These are phyloP conservation scores for Crenichthys baileyi DNA, from an alignment of 2,797 vertebrate species.

Conservation along the genomic window DNA sequence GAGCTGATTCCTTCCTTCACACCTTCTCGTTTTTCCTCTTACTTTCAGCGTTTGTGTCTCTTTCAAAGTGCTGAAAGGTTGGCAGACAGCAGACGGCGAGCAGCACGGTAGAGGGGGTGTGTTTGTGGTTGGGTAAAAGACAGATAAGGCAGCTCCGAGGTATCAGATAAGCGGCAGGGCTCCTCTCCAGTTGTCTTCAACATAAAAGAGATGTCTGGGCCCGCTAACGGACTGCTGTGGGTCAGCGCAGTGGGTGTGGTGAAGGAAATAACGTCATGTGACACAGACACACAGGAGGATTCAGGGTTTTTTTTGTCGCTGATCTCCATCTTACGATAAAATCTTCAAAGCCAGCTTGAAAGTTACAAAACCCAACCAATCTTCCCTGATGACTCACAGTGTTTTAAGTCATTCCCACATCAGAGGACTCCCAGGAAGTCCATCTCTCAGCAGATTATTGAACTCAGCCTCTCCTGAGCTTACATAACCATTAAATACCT, in stretches of 20 bases:
- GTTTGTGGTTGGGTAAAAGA: conserved; percentile 11
- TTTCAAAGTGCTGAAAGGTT: conserved; percentile 26
- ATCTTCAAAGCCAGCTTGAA: conserved; percentile 14
- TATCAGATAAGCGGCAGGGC: conserved; percentile 61
- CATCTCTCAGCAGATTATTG: conserved; percentile 54
- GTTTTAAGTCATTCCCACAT: conserved; percentile 32
- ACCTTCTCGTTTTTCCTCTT: conserved; percentile 12
- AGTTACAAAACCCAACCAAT: conserved; percentile 15
- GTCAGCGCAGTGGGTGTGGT: not conserved
- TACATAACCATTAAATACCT: conserved; percentile 52
- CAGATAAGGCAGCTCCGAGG: conserved; percentile 42
- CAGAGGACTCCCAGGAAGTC: conserved; percentile 31
- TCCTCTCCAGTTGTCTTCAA: conserved; percentile 41
- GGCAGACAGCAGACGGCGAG: conserved; percentile 57
- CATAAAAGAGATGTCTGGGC: conserved; percentile 65
- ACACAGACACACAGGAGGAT: conserved; percentile 51
- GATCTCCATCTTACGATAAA: conserved; percentile 30
- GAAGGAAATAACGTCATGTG: conserved; percentile 49
- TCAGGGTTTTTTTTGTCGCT: conserved; percentile 23
- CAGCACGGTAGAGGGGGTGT: conserved; percentile 12
- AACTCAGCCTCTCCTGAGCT: conserved; percentile 37
- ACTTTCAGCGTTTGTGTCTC: conserved; percentile 1
- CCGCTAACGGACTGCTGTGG: conserved; percentile 2
- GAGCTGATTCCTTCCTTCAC: conserved; percentile 24
- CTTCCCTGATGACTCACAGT: conserved; percentile 5